These are phyloP conservation scores for Dexiosoma caninum DNA, from an alignment of 2,888 invertebrate species.

Conservation along the genomic window DNA sequence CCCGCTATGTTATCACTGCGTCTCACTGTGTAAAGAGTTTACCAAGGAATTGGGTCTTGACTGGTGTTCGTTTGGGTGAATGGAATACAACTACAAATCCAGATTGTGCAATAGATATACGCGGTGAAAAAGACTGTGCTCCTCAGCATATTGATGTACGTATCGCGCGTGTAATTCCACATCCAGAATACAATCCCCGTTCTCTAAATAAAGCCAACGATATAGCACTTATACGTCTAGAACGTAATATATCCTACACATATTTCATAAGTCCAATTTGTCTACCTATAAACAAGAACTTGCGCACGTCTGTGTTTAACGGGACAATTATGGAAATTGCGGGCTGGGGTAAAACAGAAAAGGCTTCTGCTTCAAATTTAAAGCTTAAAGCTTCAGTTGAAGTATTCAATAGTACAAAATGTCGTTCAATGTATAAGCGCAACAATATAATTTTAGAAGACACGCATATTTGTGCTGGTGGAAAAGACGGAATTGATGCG, in stretches of 20 bases:
- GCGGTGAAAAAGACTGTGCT: conserved; percentile 80
- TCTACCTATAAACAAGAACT: conserved; percentile 77
- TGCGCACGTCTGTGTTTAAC: conserved; percentile 75
- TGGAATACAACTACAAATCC: conserved; percentile 80
- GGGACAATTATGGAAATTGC: conserved; percentile 79
- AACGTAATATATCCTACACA: conserved; percentile 79
- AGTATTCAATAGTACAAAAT: conserved; percentile 78
- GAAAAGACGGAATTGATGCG: conserved; percentile 79
- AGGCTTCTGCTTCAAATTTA: conserved; percentile 75
- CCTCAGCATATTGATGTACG: conserved; percentile 81
- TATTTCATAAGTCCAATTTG: conserved; percentile 82
- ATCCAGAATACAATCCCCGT: conserved; percentile 82
- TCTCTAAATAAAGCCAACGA: conserved; percentile 83
- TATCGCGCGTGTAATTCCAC: conserved; percentile 82
- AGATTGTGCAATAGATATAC: conserved; percentile 80
- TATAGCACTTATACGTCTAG: conserved; percentile 84
- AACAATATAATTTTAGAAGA: conserved; percentile 78
- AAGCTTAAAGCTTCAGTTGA: conserved; percentile 80
- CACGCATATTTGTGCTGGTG: conserved; percentile 82
- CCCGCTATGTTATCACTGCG: conserved; percentile 84
- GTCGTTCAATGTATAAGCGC: conserved; percentile 79
- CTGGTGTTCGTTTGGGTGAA: conserved; percentile 75
- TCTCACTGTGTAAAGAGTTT: conserved; percentile 85
- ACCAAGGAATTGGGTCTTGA: conserved; percentile 81
- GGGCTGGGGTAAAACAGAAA: conserved; percentile 84